Percentiles rank a stretch among this genome's conserved stretches.
Evolutionary conservation across 2,797 vertebrate genomes (phyloP).

Genomic region (Enteromius viviparus): DNA sequence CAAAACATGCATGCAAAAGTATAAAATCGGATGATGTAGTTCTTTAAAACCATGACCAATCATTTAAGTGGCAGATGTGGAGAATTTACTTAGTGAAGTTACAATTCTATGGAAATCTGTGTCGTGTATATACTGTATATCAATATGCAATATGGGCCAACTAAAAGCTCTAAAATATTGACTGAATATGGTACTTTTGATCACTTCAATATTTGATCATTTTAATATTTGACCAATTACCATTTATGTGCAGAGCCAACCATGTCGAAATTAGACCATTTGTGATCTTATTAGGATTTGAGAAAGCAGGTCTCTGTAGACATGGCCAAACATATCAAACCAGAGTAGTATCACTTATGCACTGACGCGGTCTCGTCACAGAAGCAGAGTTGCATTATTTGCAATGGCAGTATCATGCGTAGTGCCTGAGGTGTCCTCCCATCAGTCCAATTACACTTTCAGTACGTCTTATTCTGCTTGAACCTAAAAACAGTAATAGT

Average conservation of each 20-base stretch:
- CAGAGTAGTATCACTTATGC: background rate
- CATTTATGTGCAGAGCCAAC: background rate
- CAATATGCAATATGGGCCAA: background rate
- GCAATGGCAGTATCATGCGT: slow-evolving; percentile 13
- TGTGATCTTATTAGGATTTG: background rate
- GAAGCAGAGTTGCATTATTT: background rate
- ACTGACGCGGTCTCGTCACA: slow-evolving; percentile 18
- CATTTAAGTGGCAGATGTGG: background rate
- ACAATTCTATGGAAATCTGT: background rate
- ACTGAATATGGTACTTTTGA: background rate
- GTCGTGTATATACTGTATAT: too few species aligned
- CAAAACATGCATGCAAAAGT: background rate
- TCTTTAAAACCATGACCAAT: background rate
- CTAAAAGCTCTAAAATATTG: background rate
- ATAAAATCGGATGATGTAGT: background rate
- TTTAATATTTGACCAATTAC: background rate
- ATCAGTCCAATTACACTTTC: slow-evolving; percentile 59
- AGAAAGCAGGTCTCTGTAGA: background rate
- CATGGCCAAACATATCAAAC: background rate
- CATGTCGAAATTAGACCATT: background rate
- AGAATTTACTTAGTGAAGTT: background rate
- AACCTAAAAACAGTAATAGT: slow-evolving; percentile 77
- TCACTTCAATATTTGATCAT: background rate
- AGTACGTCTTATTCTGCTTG: slow-evolving; percentile 70
- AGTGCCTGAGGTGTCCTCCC: slow-evolving; percentile 47